Evolutionary conservation across 2,888 invertebrate species (phyloP).

Genomic region (Mythimna ferrago): DNA sequence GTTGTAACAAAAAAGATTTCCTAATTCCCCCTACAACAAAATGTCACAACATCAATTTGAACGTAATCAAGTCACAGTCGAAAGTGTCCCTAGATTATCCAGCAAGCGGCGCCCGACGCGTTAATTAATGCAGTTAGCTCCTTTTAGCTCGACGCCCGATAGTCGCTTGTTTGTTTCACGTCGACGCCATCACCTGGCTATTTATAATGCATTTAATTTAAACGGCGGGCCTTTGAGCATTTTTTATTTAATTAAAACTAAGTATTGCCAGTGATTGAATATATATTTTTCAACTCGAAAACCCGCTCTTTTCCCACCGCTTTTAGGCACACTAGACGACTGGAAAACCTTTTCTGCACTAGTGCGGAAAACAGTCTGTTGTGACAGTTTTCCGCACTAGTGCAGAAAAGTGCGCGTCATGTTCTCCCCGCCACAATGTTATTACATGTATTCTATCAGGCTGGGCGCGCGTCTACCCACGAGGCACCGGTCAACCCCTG

Average conservation of each 20-base stretch:
- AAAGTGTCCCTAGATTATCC: constrained; percentile 27
- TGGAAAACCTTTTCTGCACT: too few species aligned
- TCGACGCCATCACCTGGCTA: not conserved
- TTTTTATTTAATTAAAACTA: not conserved
- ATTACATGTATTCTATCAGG: too few species aligned
- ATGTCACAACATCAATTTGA: not conserved
- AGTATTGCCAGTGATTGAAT: too few species aligned
- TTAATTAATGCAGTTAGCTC: constrained; percentile 39
- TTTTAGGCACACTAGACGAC: too few species aligned
- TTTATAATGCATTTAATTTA: constrained; percentile 21
- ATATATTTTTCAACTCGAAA: too few species aligned
- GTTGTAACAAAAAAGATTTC: not conserved
- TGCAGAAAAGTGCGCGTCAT: too few species aligned
- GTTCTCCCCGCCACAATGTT: too few species aligned
- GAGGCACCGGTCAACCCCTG: too few species aligned
- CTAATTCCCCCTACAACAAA: not conserved
- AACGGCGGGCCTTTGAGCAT: not conserved
- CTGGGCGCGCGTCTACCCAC: too few species aligned
- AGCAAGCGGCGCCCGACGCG: not conserved
- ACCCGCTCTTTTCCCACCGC: too few species aligned
- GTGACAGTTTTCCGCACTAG: too few species aligned
- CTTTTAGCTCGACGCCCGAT: constrained; percentile 25
- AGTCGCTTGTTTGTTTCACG: constrained; percentile 29
- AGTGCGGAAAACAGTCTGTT: too few species aligned
- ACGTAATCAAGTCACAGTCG: constrained; percentile 4